Evolutionary conservation across 2,113 vertebrate species (phyloP).

Genomic region (Pedetes capensis): DNA sequence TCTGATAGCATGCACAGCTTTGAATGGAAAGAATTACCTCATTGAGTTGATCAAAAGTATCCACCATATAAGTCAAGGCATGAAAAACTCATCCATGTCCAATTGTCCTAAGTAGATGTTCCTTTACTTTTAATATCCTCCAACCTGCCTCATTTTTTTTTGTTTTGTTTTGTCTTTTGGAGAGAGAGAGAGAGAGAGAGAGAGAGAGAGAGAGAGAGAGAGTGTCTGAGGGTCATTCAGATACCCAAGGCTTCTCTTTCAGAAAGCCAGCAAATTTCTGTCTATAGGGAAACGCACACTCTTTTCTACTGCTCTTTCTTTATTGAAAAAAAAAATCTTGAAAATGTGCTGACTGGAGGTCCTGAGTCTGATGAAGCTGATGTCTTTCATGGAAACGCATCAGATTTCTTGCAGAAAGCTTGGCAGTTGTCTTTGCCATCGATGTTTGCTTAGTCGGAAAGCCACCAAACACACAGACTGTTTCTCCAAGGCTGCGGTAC

Average conservation of each 20-base stretch:
- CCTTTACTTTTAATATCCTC: background rate
- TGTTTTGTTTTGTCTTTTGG: too few species aligned
- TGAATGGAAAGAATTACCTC: conserved; percentile 53
- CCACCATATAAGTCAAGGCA: conserved; percentile 2
- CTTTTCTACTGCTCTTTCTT: background rate
- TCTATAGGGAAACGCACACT: background rate
- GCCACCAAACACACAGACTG: background rate
- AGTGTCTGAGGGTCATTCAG: background rate
- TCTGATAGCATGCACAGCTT: background rate
- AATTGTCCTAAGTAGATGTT: background rate
- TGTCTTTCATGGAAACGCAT: background rate
- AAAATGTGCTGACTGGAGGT: background rate
- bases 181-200: too few species aligned
- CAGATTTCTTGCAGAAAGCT: background rate
- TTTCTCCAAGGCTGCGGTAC: background rate
- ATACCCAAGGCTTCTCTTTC: background rate
- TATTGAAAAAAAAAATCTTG: background rate
- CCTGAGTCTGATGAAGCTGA: background rate
- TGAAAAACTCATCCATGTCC: conserved; percentile 7
- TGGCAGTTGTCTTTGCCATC: background rate
- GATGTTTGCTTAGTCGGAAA: background rate
- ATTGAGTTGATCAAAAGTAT: conserved; percentile 22
- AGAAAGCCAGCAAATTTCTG: background rate
- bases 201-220: too few species aligned
- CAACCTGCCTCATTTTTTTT: background rate